Conservation (phyloP, 2,113 vertebrate genomes). For the Epinephelus fuscoguttatus region DNA sequence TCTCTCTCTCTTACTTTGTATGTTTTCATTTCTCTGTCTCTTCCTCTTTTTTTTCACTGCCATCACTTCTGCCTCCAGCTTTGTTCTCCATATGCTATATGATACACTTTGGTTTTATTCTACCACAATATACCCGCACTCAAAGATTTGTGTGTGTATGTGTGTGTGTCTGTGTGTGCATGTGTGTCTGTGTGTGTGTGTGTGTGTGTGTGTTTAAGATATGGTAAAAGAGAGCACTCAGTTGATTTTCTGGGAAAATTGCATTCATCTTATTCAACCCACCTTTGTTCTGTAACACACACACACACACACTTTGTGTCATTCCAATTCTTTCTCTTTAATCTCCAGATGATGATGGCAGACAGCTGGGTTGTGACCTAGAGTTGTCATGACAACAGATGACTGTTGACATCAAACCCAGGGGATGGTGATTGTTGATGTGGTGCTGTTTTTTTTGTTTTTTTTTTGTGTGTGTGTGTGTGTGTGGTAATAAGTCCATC, state of each 20-base stretch:
- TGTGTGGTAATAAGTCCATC: too few species aligned
- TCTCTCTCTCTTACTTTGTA: neutral
- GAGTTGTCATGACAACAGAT: constrained; percentile 53
- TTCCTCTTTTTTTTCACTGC: constrained; percentile 9
- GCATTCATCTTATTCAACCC: constrained; percentile 43
- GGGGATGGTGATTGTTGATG: neutral
- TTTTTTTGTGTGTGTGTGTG: neutral
- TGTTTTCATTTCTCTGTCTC: constrained; percentile 23
- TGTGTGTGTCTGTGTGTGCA: neutral
- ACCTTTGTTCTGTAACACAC: constrained; percentile 37
- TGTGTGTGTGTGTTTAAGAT: constrained; percentile 1
- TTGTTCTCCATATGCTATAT: constrained; percentile 27
- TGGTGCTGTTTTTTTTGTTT: neutral
- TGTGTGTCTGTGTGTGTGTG: neutral
- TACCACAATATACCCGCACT: constrained; percentile 15
- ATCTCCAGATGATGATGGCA: constrained; percentile 63
- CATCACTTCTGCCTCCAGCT: constrained; percentile 33
- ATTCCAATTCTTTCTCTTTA: constrained; percentile 33
- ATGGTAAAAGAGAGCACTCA: constrained; percentile 29
- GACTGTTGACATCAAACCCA: constrained; percentile 49
- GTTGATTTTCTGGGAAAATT: constrained; percentile 39
- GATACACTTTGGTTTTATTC: constrained; percentile 29
- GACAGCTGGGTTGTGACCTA: constrained; percentile 44
- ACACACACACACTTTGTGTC: constrained; percentile 16
- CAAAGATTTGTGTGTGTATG: neutral